Base-by-base conservation (phyloP, 2,888 invertebrate genomes). In the Isotomurus palustris region DNA sequence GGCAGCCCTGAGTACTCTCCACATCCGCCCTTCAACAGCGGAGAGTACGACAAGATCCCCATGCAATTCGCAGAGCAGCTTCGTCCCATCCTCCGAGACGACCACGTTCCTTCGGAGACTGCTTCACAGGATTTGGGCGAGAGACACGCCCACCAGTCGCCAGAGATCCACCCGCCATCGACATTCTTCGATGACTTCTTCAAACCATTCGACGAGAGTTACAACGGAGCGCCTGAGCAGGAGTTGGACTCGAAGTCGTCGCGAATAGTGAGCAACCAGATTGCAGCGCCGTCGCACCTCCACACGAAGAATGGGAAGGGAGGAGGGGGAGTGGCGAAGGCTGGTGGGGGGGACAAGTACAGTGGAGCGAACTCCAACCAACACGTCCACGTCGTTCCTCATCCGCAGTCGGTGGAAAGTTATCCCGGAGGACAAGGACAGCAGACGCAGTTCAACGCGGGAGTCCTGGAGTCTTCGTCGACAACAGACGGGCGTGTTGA, bases 141-240 rank as follows among this genome's bases (percentile, higher is more conserved):
- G n/a, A 40, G 41, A 12, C 67, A 67, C 40, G 54, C 45, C 40
- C 65, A 64, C 45, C 66, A 67, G 41, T 66, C 67, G 10, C 64
- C 69, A 1, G 64, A 64, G 28, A 63, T 69, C 36, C 66, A 68
- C 47, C 67, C 67, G 6, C 68, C 67, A 12, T 56, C 58, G n/a
- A 58, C 51, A 19, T 70, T 58, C 56, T 70, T 70, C 57, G 66
- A 68, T 32, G 66, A 68, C 21, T 70, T 70, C 57, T 65, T 70
- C 60, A 64, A 64, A 57, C 67, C 69, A 10, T 68, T 68, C 48
- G 66, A 66, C 48, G 58, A 60, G 35, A 47, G 49, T 24, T 60
- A 53, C 50, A 53, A 41, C 40, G 49, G 48, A 36, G 57, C 41
- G 14, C 50, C 56, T 17, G 51, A 43, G 10, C 50, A 50, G 19